Evolutionary conservation across 2,113 vertebrate species (phyloP).

Genomic region (Eleginops maclovinus): DNA sequence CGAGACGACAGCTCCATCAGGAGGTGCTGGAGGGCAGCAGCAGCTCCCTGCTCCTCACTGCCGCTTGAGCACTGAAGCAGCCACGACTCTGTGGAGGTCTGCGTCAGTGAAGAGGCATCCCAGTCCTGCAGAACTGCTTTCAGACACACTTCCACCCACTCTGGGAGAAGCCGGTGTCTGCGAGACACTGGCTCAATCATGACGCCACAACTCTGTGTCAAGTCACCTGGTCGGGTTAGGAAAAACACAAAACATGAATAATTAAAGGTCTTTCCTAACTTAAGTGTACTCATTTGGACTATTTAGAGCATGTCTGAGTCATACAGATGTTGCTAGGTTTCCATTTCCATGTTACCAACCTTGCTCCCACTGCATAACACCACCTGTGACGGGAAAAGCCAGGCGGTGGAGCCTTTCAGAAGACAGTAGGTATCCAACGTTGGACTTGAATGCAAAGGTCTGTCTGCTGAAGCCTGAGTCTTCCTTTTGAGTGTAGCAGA

Average conservation of each 20-base stretch:
- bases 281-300: too few species aligned
- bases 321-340: background rate
- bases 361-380: slow-evolving; percentile 80
- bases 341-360: slow-evolving; percentile 57
- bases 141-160: slow-evolving; percentile 83
- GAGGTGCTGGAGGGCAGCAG: slow-evolving; percentile 80
- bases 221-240: slow-evolving; percentile 54
- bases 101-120: slow-evolving; percentile 70
- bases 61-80: slow-evolving; percentile 75
- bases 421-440: slow-evolving; percentile 84
- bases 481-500: slow-evolving; percentile 31
- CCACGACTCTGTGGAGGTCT: slow-evolving; percentile 86
- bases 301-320: background rate
- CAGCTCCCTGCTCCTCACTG: slow-evolving; percentile 19
- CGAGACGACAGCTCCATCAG: slow-evolving; percentile 76
- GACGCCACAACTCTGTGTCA: slow-evolving; percentile 81
- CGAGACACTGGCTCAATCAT: slow-evolving; percentile 85
- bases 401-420: slow-evolving; percentile 79
- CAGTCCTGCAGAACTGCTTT: slow-evolving; percentile 82
- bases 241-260: slow-evolving; percentile 4
- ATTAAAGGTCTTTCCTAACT: background rate
- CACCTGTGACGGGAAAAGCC: slow-evolving; percentile 84
- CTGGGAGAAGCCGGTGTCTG: slow-evolving; percentile 80
- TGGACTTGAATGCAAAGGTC: slow-evolving; percentile 81
- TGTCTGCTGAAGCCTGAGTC: slow-evolving; percentile 26